Evolutionary conservation across 2,113 vertebrate genomes (phyloP), one percentile per base, ranked within the genome.

Genomic region (Albula glossodonta): DNA sequence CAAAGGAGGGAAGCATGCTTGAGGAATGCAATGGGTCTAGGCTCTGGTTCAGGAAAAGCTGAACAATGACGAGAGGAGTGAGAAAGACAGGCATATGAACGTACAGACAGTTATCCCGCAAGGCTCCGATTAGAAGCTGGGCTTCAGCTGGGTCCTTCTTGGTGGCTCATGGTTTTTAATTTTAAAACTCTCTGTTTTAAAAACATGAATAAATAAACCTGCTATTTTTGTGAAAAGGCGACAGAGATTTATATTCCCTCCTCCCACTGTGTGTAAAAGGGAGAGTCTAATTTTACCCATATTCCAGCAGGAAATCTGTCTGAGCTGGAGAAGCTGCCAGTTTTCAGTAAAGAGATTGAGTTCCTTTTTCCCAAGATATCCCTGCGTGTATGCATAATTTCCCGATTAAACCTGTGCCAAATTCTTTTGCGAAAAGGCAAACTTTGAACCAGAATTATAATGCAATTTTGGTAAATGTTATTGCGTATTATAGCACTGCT

Each of bases 401-500:
- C 70, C 2, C 31, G 22, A 8, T 74, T 74, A 31, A 74, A 87
- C 90, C 88, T 88, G 89, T 85, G 80, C 87, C 82, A 87, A 87
- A 90, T 90, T 88, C 90, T 90, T 90, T 85, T 87, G 87, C 17
- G 85, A 80, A 81, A 89, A 81, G 86, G 88, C 90, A 88, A 85
- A 90, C 88, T 83, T 87, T 87, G 87, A 56, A 88, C 83, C 66
- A 41, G 31, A 41, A 41, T 41, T 41, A 41, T 41, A 41, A 41
- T 41, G 31, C 31, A 41, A 41, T 41, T 41, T 41, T 41, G 31
- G 31, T 41, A 41, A 41, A 41, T 41, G 31, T 41, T 41, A 41
- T 41, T 1, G 31, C 31, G 31, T 41, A 41, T 41, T 41, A 41
- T 41, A 41, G 31, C 31, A 41, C 31, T 41, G 31, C 31, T 41